Conservation (phyloP, 2,797 vertebrate species). For the Gambelia wislizenii region DNA sequence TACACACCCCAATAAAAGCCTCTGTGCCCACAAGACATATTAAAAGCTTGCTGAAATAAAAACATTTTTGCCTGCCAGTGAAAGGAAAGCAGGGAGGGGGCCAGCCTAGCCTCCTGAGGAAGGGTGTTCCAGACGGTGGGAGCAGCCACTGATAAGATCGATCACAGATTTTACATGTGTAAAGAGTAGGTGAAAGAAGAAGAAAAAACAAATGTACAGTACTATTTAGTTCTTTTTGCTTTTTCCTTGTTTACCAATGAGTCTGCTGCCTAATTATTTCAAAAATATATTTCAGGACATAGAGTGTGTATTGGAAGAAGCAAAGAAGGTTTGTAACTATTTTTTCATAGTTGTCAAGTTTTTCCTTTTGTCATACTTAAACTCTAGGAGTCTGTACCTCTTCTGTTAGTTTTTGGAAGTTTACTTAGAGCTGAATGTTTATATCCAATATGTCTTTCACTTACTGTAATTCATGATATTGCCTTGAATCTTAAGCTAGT, state of each 20-base stretch:
- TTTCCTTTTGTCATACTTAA: slow-evolving; percentile 13
- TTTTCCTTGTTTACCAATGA: background rate
- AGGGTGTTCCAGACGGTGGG: too few relatives aligned
- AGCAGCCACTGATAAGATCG: too few relatives aligned
- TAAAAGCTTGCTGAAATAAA: too few relatives aligned
- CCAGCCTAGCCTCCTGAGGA: too few relatives aligned
- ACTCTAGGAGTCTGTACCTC: background rate
- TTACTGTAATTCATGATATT: background rate
- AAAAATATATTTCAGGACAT: slow-evolving; percentile 82
- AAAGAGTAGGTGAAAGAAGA: background rate
- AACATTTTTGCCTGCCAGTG: too few relatives aligned
- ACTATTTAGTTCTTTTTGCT: background rate
- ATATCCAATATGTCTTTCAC: background rate
- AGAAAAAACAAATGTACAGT: background rate
- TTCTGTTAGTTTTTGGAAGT: background rate
- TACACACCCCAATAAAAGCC: too few relatives aligned
- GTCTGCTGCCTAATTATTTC: background rate
- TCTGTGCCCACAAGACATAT: too few relatives aligned
- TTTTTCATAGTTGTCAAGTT: background rate
- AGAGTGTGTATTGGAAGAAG: slow-evolving; percentile 83
- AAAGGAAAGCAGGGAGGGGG: too few relatives aligned
- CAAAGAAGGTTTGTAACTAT: slow-evolving; percentile 78
- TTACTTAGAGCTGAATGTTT: background rate
- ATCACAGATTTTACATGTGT: background rate
- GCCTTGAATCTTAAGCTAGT: background rate